phyloP scores from a whole-genome alignment of 2,888 invertebrate genomes.

The Drepana falcataria region DNA sequence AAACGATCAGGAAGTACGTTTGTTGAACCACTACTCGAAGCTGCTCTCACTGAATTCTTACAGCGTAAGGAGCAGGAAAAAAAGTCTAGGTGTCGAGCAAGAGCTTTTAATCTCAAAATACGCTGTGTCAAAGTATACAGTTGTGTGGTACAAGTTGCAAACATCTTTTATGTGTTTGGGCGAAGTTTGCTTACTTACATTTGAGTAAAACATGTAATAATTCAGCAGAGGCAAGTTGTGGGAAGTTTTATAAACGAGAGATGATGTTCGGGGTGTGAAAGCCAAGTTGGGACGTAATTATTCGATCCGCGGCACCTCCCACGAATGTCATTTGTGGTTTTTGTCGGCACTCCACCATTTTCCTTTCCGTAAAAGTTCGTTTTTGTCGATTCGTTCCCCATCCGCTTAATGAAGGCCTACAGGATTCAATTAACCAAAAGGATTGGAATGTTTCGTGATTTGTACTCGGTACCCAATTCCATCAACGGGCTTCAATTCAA shows the following conservation, averaged over 20 bases:
- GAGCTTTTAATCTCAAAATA: too few relatives aligned
- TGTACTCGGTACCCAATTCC: slow-evolving; percentile 61
- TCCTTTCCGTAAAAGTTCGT: slow-evolving; percentile 63
- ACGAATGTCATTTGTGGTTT: slow-evolving; percentile 66
- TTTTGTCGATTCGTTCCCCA: slow-evolving; percentile 54
- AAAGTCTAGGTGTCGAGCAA: too few relatives aligned
- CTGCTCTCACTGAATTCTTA: too few relatives aligned
- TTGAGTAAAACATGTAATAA: slow-evolving; percentile 63
- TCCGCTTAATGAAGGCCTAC: slow-evolving; percentile 70
- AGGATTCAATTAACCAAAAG: slow-evolving; percentile 72
- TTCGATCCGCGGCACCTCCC: slow-evolving; percentile 59
- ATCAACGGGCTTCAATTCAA: slow-evolving; percentile 56
- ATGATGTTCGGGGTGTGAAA: slow-evolving; percentile 50
- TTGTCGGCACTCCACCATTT: slow-evolving; percentile 53
- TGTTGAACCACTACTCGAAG: too few relatives aligned
- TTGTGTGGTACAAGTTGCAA: slow-evolving; percentile 29
- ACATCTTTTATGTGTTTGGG: slow-evolving; percentile 27
- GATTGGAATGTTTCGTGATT: slow-evolving; percentile 73
- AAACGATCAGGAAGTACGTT: too few relatives aligned
- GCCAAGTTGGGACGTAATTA: slow-evolving; percentile 62
- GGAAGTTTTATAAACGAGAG: slow-evolving; percentile 54
- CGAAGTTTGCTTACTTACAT: slow-evolving; percentile 57
- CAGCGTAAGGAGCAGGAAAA: too few relatives aligned
- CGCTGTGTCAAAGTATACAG: too few relatives aligned
- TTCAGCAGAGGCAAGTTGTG: slow-evolving; percentile 47